These are phyloP conservation scores for Xestia xanthographa DNA, from an alignment of 2,888 invertebrate species.

Conservation along the genomic window DNA sequence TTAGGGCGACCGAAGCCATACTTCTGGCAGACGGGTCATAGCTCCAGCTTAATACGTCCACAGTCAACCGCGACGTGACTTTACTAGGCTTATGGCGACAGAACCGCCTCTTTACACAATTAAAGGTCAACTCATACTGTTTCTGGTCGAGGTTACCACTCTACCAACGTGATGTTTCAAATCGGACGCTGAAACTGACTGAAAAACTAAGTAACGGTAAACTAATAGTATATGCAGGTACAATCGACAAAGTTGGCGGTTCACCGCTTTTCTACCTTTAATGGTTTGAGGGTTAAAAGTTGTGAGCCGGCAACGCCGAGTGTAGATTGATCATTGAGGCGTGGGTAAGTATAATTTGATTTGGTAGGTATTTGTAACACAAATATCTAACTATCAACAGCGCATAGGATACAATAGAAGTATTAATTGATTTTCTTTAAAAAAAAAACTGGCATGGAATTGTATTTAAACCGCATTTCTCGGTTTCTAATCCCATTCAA, in stretches of 20 bases:
- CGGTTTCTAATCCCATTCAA: constrained; percentile 88
- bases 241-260: neutral
- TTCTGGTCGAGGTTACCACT: constrained; percentile 40
- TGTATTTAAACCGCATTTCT: constrained; percentile 82
- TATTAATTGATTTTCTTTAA: constrained; percentile 81
- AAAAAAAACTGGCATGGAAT: constrained; percentile 77
- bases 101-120: constrained; percentile 76
- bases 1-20: constrained; percentile 84
- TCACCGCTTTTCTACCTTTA: neutral
- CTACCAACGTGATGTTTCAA: neutral
- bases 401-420: constrained; percentile 72
- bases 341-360: neutral
- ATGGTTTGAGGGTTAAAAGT: too few relatives aligned
- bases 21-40: constrained; percentile 78
- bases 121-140: constrained; percentile 73
- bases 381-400: constrained; percentile 76
- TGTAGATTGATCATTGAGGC: neutral
- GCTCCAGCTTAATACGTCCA: constrained; percentile 76
- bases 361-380: constrained; percentile 71
- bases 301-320: neutral
- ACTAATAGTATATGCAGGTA: neutral
- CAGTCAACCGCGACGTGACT: constrained; percentile 80
- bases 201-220: neutral
- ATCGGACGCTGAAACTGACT: neutral
- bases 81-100: constrained; percentile 75